These are phyloP conservation scores for Tromatobia lineatoria DNA, from an alignment of 2,888 invertebrate genomes.

Conservation along the genomic window DNA sequence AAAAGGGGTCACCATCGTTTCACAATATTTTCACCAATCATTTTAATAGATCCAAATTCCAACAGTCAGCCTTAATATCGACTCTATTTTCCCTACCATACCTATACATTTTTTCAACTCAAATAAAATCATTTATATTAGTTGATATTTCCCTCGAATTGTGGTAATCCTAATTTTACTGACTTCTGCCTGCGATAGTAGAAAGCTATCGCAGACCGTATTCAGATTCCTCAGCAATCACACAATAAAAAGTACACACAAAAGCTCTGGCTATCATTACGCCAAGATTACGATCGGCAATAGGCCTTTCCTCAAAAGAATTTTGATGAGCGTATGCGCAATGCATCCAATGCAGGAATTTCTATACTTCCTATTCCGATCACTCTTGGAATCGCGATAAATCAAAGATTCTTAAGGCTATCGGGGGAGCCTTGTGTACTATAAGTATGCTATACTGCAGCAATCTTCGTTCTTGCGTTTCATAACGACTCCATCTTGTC, in stretches of 20 bases:
- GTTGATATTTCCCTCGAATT: too few relatives aligned
- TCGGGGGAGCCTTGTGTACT: neutral
- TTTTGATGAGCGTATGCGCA: neutral
- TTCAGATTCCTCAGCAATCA: too few relatives aligned
- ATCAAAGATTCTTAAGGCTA: slow-evolving; percentile 23
- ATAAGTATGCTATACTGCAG: slow-evolving; percentile 10
- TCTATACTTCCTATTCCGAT: slow-evolving; percentile 27
- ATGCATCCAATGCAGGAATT: slow-evolving; percentile 12
- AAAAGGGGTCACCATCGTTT: too few relatives aligned
- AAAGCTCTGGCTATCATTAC: neutral
- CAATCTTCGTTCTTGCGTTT: slow-evolving; percentile 44
- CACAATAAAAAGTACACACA: too few relatives aligned
- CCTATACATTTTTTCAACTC: neutral
- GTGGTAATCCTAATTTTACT: too few relatives aligned
- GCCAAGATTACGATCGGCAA: neutral
- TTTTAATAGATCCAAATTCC: too few relatives aligned
- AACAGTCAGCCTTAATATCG: too few relatives aligned
- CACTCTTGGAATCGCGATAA: slow-evolving; percentile 20
- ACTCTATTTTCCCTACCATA: too few relatives aligned
- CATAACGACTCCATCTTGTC: slow-evolving; percentile 37
- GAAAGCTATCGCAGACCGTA: too few relatives aligned
- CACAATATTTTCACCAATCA: too few relatives aligned
- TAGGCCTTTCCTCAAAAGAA: neutral
- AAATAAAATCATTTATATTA: too few relatives aligned
- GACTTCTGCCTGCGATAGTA: too few relatives aligned